These are phyloP conservation scores for Psammodynastes pulverulentus DNA, from an alignment of 2,113 vertebrate species.

Conservation along the genomic window DNA sequence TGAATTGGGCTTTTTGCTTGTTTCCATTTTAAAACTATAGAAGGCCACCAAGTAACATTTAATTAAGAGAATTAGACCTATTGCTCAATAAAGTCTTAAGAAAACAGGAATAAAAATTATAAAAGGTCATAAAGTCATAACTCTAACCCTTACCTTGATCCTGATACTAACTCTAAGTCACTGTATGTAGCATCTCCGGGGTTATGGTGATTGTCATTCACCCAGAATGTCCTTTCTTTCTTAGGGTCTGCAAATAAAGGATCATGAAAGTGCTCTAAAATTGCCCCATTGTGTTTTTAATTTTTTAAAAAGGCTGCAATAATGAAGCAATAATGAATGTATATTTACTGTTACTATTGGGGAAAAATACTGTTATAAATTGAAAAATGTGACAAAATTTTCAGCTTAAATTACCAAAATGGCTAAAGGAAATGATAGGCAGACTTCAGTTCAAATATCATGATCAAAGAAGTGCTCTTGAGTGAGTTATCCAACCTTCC, in stretches of 20 bases:
- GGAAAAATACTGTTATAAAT: constrained; percentile 34
- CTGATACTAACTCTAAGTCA: background rate
- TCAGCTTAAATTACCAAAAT: background rate
- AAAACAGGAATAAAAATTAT: background rate
- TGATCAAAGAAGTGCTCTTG: background rate
- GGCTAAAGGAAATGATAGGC: constrained; percentile 16
- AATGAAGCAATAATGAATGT: constrained; percentile 17
- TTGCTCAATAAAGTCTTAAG: background rate
- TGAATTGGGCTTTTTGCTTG: background rate
- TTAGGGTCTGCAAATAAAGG: background rate
- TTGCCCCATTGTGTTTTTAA: background rate
- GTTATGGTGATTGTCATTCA: background rate
- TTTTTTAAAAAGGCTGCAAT: background rate
- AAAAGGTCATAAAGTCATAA: background rate
- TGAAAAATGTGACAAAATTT: constrained; percentile 37
- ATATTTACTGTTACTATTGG: constrained; percentile 20
- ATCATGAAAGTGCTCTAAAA: background rate
- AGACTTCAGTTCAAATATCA: background rate
- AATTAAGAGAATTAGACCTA: background rate
- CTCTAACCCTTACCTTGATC: background rate
- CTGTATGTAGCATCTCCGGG: background rate
- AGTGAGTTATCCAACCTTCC: background rate
- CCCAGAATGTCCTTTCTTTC: background rate
- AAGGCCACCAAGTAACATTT: background rate
- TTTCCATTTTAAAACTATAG: background rate